Evolutionary conservation across 2,888 invertebrate genomes (phyloP).

Genomic region (Eubasilissa splendida): DNA sequence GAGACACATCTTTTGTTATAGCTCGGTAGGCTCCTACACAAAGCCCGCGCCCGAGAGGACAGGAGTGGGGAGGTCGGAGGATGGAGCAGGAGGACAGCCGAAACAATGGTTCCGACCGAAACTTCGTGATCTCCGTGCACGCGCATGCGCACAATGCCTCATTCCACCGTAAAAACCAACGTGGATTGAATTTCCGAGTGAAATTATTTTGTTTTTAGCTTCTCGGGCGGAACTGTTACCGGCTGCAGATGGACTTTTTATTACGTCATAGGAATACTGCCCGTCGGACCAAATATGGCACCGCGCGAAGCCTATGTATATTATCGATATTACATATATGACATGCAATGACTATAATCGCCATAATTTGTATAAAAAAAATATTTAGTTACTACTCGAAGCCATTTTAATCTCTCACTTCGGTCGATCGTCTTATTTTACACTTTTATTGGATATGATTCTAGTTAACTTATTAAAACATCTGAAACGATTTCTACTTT

Average conservation of each 20-base stretch:
- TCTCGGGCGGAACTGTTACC: slow-evolving; percentile 1
- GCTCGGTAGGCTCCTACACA: background rate
- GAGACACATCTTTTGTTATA: no score
- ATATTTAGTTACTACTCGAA: no score
- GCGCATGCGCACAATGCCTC: slow-evolving; percentile 40
- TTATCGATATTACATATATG: no score
- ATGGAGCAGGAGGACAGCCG: slow-evolving; percentile 6
- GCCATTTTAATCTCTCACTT: no score
- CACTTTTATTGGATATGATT: no score
- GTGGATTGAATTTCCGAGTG: slow-evolving; percentile 26
- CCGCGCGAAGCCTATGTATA: background rate
- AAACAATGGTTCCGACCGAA: slow-evolving; percentile 25
- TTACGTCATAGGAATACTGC: background rate
- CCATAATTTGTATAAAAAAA: no score
- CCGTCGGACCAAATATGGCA: background rate
- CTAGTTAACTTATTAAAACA: no score
- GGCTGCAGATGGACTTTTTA: background rate
- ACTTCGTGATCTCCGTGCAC: slow-evolving; percentile 41
- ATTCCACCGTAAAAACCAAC: slow-evolving; percentile 8
- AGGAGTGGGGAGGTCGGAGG: background rate
- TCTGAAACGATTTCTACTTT: no score
- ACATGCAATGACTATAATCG: no score
- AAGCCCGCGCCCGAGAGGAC: background rate
- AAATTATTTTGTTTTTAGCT: slow-evolving; percentile 15
- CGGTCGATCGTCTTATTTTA: no score